A percentile compares a stretch with the other conserved stretches of the same genome.
Evolutionary conservation across 2,888 invertebrate species (phyloP).

Genomic region (Acronicta leporina): DNA sequence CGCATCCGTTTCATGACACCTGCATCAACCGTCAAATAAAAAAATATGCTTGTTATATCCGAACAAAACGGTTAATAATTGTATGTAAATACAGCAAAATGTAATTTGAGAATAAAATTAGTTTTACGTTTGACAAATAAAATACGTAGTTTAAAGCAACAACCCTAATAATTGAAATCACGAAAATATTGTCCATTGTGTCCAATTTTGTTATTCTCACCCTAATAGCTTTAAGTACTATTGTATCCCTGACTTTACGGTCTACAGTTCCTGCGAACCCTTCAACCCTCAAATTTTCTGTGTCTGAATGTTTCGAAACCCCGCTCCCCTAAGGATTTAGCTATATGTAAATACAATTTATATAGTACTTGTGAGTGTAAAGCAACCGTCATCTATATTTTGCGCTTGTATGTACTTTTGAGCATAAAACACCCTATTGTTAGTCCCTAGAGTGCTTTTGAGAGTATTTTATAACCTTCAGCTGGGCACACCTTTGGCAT

Average conservation of each 20-base stretch:
- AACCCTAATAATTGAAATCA: constrained; percentile 14
- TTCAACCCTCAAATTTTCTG: constrained; percentile 51
- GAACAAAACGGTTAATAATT: constrained; percentile 30
- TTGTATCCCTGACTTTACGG: constrained; percentile 64
- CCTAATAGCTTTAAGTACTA: constrained; percentile 61
- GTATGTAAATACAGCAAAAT: not conserved
- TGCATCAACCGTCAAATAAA: constrained; percentile 53
- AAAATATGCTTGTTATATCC: constrained; percentile 27
- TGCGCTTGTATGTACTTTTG: constrained; percentile 62
- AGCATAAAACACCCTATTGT: constrained; percentile 79
- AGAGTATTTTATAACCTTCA: constrained; percentile 75
- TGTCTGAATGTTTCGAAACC: constrained; percentile 56
- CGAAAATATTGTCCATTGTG: constrained; percentile 50
- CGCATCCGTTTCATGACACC: constrained; percentile 67
- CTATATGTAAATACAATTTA: constrained; percentile 57
- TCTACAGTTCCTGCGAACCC: constrained; percentile 49
- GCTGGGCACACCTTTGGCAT: constrained; percentile 69
- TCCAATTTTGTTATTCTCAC: constrained; percentile 62
- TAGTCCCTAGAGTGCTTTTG: constrained; percentile 73
- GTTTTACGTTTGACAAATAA: not conserved
- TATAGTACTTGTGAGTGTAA: constrained; percentile 60
- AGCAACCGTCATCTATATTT: constrained; percentile 67
- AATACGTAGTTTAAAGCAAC: constrained; percentile 11
- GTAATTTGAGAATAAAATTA: no score
- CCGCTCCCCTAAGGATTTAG: constrained; percentile 48